Evolutionary conservation across 2,113 vertebrate species (phyloP).

Genomic region (Odocoileus hemionus): DNA sequence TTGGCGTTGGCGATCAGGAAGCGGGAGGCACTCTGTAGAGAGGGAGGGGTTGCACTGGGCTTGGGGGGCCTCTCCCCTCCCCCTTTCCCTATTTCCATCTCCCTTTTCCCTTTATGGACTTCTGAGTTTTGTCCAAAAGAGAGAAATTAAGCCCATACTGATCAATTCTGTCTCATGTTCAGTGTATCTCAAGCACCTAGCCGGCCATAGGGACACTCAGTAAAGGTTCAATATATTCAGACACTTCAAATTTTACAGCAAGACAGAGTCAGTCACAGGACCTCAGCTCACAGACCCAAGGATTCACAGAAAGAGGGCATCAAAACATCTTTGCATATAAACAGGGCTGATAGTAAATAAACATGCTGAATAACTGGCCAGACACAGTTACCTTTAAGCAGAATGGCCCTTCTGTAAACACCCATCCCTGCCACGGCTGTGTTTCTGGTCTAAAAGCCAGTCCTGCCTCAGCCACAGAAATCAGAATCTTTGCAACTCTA

Average conservation of each 20-base stretch:
- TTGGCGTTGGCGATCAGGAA: too few relatives aligned
- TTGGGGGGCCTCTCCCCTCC: not conserved
- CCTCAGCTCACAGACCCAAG: not conserved
- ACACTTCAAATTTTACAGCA: not conserved
- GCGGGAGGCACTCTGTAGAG: not conserved
- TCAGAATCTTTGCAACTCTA: not conserved
- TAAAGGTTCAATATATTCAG: not conserved
- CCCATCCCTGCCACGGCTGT: not conserved
- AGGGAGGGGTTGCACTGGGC: not conserved
- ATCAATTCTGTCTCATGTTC: not conserved
- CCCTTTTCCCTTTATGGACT: not conserved
- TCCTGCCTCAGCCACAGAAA: not conserved
- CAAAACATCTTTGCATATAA: fast-evolving
- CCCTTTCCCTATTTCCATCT: not conserved
- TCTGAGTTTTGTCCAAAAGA: not conserved
- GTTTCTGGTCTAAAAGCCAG: not conserved
- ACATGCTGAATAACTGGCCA: too few relatives aligned
- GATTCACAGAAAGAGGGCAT: fast-evolving
- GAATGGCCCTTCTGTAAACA: not conserved
- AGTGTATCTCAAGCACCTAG: not conserved
- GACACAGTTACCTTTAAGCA: not conserved
- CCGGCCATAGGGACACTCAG: fast-evolving
- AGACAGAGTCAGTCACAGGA: not conserved
- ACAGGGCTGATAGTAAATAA: not conserved
- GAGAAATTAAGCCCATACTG: not conserved